Conservation (phyloP, 2,113 vertebrate genomes). For the Setophaga petechia region DNA sequence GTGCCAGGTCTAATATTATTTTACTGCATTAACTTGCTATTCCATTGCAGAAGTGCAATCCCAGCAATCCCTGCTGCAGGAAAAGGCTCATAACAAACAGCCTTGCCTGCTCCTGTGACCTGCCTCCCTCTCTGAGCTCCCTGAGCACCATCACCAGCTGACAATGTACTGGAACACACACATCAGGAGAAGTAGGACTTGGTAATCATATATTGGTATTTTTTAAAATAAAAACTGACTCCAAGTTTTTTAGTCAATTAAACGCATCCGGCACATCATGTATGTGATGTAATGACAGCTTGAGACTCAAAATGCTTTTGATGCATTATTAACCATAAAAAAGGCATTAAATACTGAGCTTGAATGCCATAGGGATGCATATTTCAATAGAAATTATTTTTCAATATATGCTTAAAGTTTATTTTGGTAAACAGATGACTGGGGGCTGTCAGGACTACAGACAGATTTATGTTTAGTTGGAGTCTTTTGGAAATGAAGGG, state of each 20-base stretch:
- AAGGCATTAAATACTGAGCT: constrained; percentile 78
- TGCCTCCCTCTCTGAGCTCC: not conserved
- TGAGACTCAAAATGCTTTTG: constrained; percentile 75
- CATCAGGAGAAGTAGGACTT: constrained; percentile 35
- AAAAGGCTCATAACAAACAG: not conserved
- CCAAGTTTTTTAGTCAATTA: constrained; percentile 73
- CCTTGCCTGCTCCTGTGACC: not conserved
- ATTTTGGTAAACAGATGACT: constrained; percentile 83
- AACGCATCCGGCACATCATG: constrained; percentile 71
- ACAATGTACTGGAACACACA: constrained; percentile 35
- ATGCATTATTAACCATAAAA: constrained; percentile 83
- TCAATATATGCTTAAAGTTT: constrained; percentile 81
- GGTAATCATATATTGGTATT: constrained; percentile 67
- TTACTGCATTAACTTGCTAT: not conserved
- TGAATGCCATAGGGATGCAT: constrained; percentile 78
- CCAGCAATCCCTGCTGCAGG: not conserved
- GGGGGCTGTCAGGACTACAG: constrained; percentile 70
- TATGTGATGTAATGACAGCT: constrained; percentile 77
- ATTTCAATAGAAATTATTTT: constrained; percentile 82
- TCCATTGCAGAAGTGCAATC: not conserved
- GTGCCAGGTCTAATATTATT: not conserved
- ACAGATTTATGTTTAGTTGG: constrained; percentile 75
- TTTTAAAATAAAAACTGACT: constrained; percentile 70
- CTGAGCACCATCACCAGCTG: not conserved
- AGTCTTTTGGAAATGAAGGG: constrained; percentile 68